A percentile compares a stretch with the other conserved stretches of the same genome.
Evolutionary conservation across 2,888 invertebrate genomes (phyloP).

Genomic region (Mythimna ferrago): DNA sequence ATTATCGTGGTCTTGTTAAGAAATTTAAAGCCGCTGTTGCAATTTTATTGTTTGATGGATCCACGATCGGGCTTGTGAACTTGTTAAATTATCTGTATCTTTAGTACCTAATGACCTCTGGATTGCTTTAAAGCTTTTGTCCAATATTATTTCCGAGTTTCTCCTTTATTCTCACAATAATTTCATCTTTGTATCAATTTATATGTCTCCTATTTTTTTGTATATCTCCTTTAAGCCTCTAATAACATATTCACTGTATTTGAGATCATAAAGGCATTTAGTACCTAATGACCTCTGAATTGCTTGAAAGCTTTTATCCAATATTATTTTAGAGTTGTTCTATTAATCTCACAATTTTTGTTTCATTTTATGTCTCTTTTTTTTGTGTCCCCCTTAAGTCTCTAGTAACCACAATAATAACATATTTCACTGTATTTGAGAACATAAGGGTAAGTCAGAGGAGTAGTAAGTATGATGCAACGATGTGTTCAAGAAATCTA

Average conservation of each 20-base stretch:
- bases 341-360: no score
- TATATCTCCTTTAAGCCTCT: background rate
- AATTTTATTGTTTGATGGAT: conserved; percentile 3
- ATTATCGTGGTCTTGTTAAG: background rate
- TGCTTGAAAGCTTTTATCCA: background rate
- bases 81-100: background rate
- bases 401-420: no score
- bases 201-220: background rate
- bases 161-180: no score
- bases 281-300: background rate
- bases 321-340: no score
- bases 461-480: background rate
- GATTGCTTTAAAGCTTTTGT: background rate
- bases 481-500: background rate
- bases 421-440: background rate
- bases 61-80: background rate
- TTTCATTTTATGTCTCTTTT: no score
- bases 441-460: background rate
- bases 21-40: background rate
- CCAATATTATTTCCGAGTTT: no score
- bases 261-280: no score
- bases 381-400: no score
- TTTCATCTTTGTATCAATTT: background rate
- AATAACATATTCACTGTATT: no score
- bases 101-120: background rate